Evolutionary conservation across 2,797 vertebrate genomes (phyloP), one percentile per base, ranked within the genome.

Genomic region (Podargus strigoides): DNA sequence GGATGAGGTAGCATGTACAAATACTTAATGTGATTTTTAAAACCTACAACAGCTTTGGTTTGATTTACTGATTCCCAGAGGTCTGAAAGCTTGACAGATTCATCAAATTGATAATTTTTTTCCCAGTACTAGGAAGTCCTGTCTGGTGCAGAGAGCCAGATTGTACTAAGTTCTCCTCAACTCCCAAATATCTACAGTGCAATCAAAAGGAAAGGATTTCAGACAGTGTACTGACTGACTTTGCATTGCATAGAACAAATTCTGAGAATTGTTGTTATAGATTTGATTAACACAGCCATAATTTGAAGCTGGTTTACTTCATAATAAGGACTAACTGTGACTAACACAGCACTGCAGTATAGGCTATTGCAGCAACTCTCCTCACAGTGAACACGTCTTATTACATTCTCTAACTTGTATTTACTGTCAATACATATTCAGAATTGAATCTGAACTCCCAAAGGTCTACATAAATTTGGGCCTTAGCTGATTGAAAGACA

Each of bases 291-390:
- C 17, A 73, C 2, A 62, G 39, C 4, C 24, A 21, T 28, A 50
- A 53, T 69, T 55, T 47, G 37, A 64, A n/a, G 46, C 26, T 68
- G 39, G 53, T 72, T 83, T 67, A 46, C 41, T 87, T 64, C 30
- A 60, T 32, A 36, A 27, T 1, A 2, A 63, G 37, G 27, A 55
- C 12, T 68, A 46, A 59, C 34, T 47, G 17, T 37, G 34, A 36
- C 23, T 26, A 59, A 49, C 11, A 84, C 41, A 72, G 59, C 22
- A 56, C 10, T 0, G 0, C 20, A 46, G 16, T 14, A 27, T 7
- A 39, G 37, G 30, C 32, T 87, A 19, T 32, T 75, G 69, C 53
- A 82, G 42, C 4, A 2, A n/a, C 36, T 24, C 62, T 80, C 10
- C 49, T 69, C 50, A 49, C 30, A 60, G 32, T 27, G 27, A 69